phyloP scores from a whole-genome alignment of 2,113 vertebrate genomes.

The Ariopsis seemanni region DNA sequence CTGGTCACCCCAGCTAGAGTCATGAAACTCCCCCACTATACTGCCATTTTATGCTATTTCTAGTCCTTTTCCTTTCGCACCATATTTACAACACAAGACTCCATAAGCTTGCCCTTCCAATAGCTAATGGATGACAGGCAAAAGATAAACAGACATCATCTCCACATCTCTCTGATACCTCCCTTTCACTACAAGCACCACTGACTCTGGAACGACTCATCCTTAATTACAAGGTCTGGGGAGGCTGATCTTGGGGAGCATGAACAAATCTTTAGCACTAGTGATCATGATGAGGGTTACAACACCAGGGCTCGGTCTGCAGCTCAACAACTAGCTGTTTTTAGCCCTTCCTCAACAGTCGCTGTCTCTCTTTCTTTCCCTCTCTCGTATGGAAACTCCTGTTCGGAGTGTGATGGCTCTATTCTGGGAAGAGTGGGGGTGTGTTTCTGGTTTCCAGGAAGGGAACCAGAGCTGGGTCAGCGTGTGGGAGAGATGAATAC shows the following conservation, averaged over 20 bases:
- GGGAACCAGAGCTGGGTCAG: conserved; percentile 26
- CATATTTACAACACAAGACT: too few species aligned
- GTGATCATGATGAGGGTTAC: background rate
- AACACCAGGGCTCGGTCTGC: background rate
- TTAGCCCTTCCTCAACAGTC: conserved; percentile 39
- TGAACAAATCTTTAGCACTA: conserved; percentile 1
- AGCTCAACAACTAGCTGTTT: conserved; percentile 28
- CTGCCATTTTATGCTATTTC: too few species aligned
- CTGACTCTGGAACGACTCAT: background rate
- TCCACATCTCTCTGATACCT: background rate
- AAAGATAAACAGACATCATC: background rate
- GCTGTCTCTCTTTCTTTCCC: conserved; percentile 25
- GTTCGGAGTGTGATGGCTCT: conserved; percentile 35
- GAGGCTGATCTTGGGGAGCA: background rate
- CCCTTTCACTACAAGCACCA: background rate
- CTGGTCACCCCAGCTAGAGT: background rate
- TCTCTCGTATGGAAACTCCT: conserved; percentile 40
- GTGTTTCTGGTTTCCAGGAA: conserved; percentile 44
- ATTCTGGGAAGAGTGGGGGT: conserved; percentile 48
- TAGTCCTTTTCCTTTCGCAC: too few species aligned
- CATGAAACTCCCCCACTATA: background rate
- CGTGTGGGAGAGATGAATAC: conserved; percentile 30
- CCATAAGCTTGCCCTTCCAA: too few species aligned
- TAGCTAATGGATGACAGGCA: background rate
- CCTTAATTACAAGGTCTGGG: conserved; percentile 6